phyloP scores from a whole-genome alignment of 2,888 invertebrate genomes.

The Taphrorychus bicolor region DNA sequence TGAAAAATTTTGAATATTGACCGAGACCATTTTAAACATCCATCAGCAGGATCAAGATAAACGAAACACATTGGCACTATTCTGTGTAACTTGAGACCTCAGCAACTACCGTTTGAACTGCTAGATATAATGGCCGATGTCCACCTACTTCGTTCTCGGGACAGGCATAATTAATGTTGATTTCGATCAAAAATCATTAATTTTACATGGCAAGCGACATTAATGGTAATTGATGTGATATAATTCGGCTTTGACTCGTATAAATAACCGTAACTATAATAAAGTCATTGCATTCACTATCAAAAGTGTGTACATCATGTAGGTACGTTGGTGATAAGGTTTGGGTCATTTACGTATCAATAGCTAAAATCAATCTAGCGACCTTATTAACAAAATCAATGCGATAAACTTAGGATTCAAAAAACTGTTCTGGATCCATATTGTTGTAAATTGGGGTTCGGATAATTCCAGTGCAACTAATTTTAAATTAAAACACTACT shows the following conservation, averaged over 20 bases:
- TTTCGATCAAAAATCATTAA: constrained; percentile 28
- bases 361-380: too few species aligned
- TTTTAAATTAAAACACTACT: too few species aligned
- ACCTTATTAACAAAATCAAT: too few species aligned
- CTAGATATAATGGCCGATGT: constrained; percentile 14
- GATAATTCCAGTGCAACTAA: too few species aligned
- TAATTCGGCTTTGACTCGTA: neutral
- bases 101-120: constrained; percentile 14
- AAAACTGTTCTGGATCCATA: too few species aligned
- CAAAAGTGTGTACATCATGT: neutral
- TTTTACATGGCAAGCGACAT: constrained; percentile 23
- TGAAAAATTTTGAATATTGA: constrained; percentile 15
- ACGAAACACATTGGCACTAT: neutral
- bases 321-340: neutral
- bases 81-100: constrained; percentile 16
- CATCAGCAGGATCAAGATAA: neutral
- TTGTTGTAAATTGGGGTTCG: too few species aligned
- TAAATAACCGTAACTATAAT: constrained; percentile 9
- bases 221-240: constrained; percentile 19
- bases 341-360: too few species aligned
- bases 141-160: constrained; percentile 19
- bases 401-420: too few species aligned
- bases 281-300: constrained; percentile 1
- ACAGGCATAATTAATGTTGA: constrained; percentile 23
- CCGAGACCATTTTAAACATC: neutral